These are phyloP conservation scores for Pristionchus arcanus DNA, from an alignment of 2,888 invertebrate species.

Conservation along the genomic window DNA sequence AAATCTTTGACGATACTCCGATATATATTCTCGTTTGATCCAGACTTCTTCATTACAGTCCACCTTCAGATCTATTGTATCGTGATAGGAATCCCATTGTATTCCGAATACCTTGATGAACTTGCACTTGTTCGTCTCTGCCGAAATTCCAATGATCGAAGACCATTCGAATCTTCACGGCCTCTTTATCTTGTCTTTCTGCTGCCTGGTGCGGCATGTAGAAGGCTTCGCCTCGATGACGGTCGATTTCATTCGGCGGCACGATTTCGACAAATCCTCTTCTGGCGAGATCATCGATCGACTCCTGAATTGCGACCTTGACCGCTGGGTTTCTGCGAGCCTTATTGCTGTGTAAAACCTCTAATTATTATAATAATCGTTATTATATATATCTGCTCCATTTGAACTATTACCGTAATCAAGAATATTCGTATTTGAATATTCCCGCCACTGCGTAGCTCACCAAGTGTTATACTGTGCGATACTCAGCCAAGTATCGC, in stretches of 20 bases:
- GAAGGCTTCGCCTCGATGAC: not conserved
- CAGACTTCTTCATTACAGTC: not conserved
- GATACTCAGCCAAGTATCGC: too few relatives aligned
- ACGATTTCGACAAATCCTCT: not conserved
- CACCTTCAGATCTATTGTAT: not conserved
- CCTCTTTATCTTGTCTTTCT: not conserved
- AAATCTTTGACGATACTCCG: not conserved
- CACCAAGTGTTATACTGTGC: too few relatives aligned
- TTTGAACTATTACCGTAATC: too few relatives aligned
- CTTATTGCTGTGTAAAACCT: too few relatives aligned
- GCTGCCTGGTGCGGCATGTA: slow-evolving; percentile 7
- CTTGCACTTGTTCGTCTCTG: too few relatives aligned
- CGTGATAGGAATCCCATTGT: not conserved
- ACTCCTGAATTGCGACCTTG: not conserved
- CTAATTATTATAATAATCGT: too few relatives aligned
- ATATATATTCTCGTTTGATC: not conserved
- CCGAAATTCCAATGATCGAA: too few relatives aligned
- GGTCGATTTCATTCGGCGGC: not conserved
- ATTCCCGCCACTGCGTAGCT: too few relatives aligned
- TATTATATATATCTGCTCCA: too few relatives aligned
- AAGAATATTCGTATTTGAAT: too few relatives aligned
- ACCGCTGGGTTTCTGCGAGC: not conserved
- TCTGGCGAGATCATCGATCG: not conserved
- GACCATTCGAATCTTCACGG: not conserved
- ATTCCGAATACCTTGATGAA: not conserved